phyloP scores from a whole-genome alignment of 2,113 vertebrate species.

The Variabilichromis moorii region DNA sequence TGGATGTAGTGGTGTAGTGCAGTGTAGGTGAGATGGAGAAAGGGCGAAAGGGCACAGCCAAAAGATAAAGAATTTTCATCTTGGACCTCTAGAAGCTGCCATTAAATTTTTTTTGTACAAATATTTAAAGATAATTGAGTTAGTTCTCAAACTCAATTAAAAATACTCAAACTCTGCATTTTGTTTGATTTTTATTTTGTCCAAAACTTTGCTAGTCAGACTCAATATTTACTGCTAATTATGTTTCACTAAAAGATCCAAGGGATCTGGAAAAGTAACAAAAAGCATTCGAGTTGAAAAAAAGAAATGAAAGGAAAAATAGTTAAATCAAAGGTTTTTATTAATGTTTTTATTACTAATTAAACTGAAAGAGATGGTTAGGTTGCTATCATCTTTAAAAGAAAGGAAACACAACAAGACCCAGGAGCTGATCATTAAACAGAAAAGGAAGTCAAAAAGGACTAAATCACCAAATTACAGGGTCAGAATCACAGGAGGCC shows the following conservation, averaged over 20 bases:
- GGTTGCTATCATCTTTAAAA: not conserved
- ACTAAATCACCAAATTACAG: not conserved
- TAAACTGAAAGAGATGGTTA: not conserved
- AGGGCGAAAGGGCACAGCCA: not conserved
- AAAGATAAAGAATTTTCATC: not conserved
- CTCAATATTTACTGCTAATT: not conserved
- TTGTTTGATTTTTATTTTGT: not conserved
- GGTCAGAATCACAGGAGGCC: not conserved
- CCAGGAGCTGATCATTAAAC: not conserved
- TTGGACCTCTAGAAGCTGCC: not conserved
- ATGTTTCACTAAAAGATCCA: not conserved
- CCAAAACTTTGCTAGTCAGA: not conserved
- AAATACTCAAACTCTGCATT: not conserved
- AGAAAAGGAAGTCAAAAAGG: not conserved
- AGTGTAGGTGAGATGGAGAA: not conserved
- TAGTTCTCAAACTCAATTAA: not conserved
- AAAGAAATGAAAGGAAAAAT: not conserved
- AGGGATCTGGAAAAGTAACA: not conserved
- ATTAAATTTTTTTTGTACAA: not conserved
- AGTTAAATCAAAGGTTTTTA: not conserved
- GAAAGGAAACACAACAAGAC: not conserved
- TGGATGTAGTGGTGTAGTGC: not conserved
- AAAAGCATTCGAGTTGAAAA: not conserved
- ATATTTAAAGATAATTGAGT: not conserved
- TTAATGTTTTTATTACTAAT: not conserved